These are phyloP conservation scores for Alca torda DNA, from an alignment of 2,797 vertebrate genomes.

Conservation along the genomic window DNA sequence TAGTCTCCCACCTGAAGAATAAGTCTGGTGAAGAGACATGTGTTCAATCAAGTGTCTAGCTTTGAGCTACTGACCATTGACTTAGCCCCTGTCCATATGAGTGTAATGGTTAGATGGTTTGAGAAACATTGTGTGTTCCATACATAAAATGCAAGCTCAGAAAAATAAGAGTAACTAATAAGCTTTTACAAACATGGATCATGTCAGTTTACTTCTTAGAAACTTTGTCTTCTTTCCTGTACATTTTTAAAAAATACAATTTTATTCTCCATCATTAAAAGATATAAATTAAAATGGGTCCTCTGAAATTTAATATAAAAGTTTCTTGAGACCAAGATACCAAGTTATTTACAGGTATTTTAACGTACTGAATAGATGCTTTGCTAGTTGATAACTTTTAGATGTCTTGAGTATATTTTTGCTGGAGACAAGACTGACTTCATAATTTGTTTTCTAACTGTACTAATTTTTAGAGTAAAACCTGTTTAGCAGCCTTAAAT, in stretches of 20 bases:
- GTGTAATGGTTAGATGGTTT: neutral
- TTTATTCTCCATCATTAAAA: neutral
- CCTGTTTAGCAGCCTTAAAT: neutral
- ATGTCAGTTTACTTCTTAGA: neutral
- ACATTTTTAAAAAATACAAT: neutral
- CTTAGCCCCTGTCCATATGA: neutral
- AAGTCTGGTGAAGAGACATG: neutral
- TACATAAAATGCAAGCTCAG: neutral
- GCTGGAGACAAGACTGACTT: neutral
- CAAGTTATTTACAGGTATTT: neutral
- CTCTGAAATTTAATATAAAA: neutral
- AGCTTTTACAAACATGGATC: neutral
- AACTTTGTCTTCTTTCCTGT: neutral
- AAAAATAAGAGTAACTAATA: neutral
- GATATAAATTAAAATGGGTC: neutral
- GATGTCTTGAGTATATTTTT: neutral
- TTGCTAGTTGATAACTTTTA: neutral
- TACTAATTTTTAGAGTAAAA: neutral
- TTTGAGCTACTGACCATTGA: neutral
- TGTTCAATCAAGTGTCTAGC: neutral
- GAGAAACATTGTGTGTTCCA: neutral
- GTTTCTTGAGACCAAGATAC: neutral
- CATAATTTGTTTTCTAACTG: neutral
- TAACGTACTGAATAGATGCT: neutral
- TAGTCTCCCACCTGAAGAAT: neutral